phyloP scores from a whole-genome alignment of 1,140 invertebrate species.

The Drosophila sechellia region DNA sequence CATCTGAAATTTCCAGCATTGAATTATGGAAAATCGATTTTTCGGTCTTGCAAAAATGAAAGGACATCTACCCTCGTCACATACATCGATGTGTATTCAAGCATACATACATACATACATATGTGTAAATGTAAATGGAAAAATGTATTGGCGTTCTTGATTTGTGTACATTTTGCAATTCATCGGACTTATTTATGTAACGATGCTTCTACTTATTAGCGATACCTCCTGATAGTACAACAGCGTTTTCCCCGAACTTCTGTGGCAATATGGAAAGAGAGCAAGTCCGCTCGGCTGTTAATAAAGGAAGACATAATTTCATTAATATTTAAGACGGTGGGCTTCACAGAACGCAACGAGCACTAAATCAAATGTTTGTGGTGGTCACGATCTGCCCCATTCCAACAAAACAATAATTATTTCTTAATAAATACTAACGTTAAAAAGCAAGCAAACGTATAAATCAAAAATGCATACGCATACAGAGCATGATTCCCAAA shows the following conservation, averaged over 20 bases:
- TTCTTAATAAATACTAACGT: neutral
- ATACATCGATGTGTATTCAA: constrained; percentile 12
- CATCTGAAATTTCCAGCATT: constrained; percentile 80
- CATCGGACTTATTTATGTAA: constrained; percentile 12
- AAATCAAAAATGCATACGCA: neutral
- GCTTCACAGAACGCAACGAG: neutral
- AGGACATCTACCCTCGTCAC: constrained; percentile 40
- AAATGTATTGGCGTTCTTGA: constrained; percentile 1
- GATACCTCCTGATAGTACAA: neutral
- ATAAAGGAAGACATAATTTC: constrained; percentile 17
- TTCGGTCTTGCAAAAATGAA: constrained; percentile 64
- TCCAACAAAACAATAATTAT: neutral
- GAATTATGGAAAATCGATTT: constrained; percentile 81
- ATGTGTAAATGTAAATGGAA: neutral
- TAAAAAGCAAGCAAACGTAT: neutral
- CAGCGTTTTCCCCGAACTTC: neutral
- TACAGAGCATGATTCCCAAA: too few species aligned
- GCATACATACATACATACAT: constrained; percentile 7
- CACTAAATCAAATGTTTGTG: constrained; percentile 14
- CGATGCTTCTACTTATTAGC: constrained; percentile 1
- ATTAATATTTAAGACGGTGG: constrained; percentile 33
- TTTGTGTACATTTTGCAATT: constrained; percentile 23
- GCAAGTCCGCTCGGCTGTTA: constrained; percentile 16
- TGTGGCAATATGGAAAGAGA: neutral
- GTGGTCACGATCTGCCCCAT: constrained; percentile 4